Conservation (phyloP, 2,113 vertebrate genomes). For the Melozone crissalis region DNA sequence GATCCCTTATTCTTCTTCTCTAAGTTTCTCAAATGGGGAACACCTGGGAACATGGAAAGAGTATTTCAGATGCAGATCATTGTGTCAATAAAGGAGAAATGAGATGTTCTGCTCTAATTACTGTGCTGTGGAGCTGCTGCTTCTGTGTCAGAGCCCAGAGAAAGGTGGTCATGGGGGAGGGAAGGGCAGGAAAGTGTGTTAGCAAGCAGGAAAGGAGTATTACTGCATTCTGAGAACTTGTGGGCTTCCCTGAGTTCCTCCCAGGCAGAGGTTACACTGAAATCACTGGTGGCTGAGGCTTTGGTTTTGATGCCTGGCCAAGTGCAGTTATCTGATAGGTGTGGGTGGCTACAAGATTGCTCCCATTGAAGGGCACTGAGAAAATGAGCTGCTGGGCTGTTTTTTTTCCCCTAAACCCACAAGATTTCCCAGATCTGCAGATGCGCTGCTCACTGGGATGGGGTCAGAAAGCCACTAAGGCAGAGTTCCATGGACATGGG, state of each 20-base stretch:
- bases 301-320: neutral
- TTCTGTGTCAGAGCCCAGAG: neutral
- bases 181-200: neutral
- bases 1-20: neutral
- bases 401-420: neutral
- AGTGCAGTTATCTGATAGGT: neutral
- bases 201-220: neutral
- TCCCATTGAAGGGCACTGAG: neutral
- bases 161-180: neutral
- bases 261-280: neutral
- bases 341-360: neutral
- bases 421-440: neutral
- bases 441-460: fast-evolving
- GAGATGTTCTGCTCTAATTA: neutral
- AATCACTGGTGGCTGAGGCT: neutral
- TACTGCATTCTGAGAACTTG: neutral
- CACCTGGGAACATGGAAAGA: neutral
- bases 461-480: neutral
- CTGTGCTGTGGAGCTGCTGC: neutral
- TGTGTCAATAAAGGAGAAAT: neutral
- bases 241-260: neutral
- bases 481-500: neutral
- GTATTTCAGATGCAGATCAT: neutral
- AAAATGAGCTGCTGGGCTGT: neutral
- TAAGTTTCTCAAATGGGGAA: neutral